These are phyloP conservation scores for Protobothrops mucrosquamatus DNA, from an alignment of 2,113 vertebrate species.

Conservation along the genomic window DNA sequence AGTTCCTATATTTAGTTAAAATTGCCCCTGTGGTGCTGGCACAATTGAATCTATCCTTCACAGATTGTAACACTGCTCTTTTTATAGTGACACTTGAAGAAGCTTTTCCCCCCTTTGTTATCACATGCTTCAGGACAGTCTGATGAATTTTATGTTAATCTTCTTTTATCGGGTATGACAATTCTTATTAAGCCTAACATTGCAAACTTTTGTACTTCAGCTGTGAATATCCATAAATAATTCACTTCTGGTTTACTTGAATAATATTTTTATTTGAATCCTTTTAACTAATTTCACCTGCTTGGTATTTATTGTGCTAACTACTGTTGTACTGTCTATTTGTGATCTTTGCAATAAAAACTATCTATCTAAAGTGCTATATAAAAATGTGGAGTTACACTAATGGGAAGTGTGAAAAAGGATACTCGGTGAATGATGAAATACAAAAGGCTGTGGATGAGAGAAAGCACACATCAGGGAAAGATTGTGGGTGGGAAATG, in stretches of 20 bases:
- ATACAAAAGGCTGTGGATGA: background rate
- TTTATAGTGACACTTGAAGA: background rate
- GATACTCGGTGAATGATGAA: background rate
- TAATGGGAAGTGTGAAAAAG: background rate
- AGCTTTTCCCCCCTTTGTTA: background rate
- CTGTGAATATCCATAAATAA: background rate
- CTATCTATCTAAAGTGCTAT: background rate
- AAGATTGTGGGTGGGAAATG: background rate
- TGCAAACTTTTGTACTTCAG: background rate
- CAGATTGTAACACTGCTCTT: background rate
- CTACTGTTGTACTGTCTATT: background rate
- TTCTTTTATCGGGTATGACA: background rate
- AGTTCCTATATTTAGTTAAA: background rate
- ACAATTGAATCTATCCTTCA: background rate
- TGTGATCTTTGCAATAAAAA: background rate
- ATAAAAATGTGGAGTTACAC: background rate
- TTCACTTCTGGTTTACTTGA: background rate
- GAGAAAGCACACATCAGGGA: background rate
- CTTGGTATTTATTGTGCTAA: background rate
- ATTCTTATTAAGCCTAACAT: background rate
- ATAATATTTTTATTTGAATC: background rate
- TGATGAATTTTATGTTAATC: background rate
- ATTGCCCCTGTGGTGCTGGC: background rate
- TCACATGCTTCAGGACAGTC: background rate
- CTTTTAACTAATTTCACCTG: background rate